Percentiles rank a stretch among this genome's conserved stretches.
Evolutionary conservation across 2,113 vertebrate genomes (phyloP).

Genomic region (Turdus rufiventris): DNA sequence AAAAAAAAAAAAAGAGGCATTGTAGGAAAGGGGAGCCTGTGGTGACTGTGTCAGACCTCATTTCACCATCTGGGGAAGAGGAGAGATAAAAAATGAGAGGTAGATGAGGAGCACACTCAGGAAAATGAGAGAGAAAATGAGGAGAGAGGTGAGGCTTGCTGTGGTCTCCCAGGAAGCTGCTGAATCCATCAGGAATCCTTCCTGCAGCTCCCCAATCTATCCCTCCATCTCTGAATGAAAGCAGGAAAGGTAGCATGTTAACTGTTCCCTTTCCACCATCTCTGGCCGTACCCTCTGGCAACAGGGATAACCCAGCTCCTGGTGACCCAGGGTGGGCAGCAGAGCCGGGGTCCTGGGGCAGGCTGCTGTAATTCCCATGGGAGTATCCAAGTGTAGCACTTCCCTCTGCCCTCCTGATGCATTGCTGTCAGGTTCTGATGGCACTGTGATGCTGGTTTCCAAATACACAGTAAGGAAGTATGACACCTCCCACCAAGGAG

Average conservation of each 20-base stretch:
- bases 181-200: background rate
- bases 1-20: background rate
- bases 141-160: background rate
- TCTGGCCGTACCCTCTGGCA: background rate
- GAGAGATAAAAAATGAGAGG: background rate
- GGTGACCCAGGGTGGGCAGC: background rate
- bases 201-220: background rate
- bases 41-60: background rate
- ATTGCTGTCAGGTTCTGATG: background rate
- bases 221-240: background rate
- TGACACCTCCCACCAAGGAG: background rate
- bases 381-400: background rate
- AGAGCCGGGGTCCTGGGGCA: rapidly evolving
- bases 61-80: background rate
- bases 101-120: background rate
- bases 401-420: background rate
- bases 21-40: background rate
- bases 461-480: background rate
- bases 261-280: background rate
- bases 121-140: background rate
- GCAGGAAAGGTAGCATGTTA: too few species aligned
- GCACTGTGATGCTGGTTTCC: background rate
- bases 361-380: background rate
- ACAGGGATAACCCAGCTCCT: background rate
- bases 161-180: background rate